Evolutionary conservation across 1,140 invertebrate genomes (phyloP), one percentile per base, ranked within the genome.

Genomic region (Andrena cerasifolii): DNA sequence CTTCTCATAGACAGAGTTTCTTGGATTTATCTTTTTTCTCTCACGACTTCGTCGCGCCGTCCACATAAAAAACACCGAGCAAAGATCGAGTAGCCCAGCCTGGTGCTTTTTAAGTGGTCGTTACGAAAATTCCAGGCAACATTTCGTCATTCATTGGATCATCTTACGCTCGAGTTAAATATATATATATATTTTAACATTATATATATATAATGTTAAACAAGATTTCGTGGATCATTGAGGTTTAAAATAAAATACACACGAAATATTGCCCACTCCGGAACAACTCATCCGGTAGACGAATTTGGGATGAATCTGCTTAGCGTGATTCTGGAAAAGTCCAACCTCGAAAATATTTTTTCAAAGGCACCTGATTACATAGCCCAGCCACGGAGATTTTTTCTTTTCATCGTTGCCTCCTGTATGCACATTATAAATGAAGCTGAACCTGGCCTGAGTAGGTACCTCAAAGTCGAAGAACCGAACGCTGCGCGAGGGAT

Each of bases 261-360:
- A 75, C 45, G 59, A 66, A 63, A 59, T n/a, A 62, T 47, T 68
- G 51, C 51, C 80, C 54, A 54, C 77, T 67, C 65, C 21, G 36
- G 80, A 70, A 82, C 78, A 83, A 83, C 82, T 83, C 78, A 83
- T 78, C 76, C 68, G 36, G 67, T n/a, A 66, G 21, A 65, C 75
- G 75, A 73, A 82, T 53, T 40, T 5, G 36, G 68, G 54, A 28
- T n/a, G 81, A 84, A 84, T 84, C 70, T 82, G 76, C 71, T 84
- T 83, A 83, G 78, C 82, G 74, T 83, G 66, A 80, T 83, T 82
- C 75, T 43, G 61, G 49, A 67, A 82, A 83, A 63, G 73, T 83
- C 54, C 79, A 66, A 72, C 73, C 68, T 45, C 75, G 80, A 82
- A 40, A 83, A 83, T 82, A 83, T 79, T 83, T 83, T 82, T 83